phyloP scores from a whole-genome alignment of 2,113 vertebrate species.

The Mirza zaza region DNA sequence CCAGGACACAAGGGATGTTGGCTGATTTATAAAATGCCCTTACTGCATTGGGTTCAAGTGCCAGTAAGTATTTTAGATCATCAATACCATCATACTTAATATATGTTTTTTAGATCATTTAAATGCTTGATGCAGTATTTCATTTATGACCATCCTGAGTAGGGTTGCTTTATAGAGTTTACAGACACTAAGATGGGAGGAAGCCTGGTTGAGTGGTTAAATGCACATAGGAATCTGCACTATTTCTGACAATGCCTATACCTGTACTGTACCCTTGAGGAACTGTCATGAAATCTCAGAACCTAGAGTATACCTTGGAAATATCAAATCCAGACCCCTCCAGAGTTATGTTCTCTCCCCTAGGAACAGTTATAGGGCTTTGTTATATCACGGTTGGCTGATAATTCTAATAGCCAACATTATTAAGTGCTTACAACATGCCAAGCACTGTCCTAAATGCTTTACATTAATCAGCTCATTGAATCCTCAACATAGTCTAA shows the following conservation, averaged over 20 bases:
- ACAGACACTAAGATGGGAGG: background rate
- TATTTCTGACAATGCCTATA: background rate
- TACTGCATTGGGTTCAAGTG: constrained; percentile 67
- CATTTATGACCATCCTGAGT: constrained; percentile 39
- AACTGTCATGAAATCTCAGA: background rate
- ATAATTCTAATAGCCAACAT: background rate
- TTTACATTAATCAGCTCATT: background rate
- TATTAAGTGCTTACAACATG: background rate
- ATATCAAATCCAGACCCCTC: background rate
- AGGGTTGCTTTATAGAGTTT: constrained; percentile 29
- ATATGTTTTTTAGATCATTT: constrained; percentile 73
- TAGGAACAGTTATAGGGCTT: background rate
- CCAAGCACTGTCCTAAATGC: background rate
- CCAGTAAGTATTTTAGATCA: constrained; percentile 75
- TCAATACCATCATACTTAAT: constrained; percentile 72
- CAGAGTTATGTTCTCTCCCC: background rate
- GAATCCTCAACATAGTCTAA: background rate
- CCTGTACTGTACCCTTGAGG: background rate
- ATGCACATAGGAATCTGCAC: background rate
- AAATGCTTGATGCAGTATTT: constrained; percentile 56
- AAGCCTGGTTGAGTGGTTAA: constrained; percentile 46
- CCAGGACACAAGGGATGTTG: constrained; percentile 63
- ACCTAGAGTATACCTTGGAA: background rate
- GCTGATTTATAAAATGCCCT: constrained; percentile 80
- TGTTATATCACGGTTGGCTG: background rate